Evolutionary conservation across 2,888 invertebrate species (phyloP), one percentile per base, ranked within the genome.

Genomic region (Dermolepida albohirtum): DNA sequence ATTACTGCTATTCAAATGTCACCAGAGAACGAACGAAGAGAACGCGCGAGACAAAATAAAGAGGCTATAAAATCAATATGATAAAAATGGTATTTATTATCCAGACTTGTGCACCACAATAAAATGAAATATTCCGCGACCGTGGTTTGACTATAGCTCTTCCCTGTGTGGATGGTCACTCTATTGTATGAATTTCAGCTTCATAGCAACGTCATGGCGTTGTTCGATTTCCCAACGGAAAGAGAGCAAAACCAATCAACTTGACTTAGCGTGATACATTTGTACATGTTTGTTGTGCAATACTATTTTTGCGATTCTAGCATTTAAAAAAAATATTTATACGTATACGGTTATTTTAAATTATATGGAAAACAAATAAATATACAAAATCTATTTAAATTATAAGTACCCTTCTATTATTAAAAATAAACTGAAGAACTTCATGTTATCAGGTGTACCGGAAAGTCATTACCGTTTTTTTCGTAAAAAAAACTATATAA

Each of bases 1-100:
- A 78, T 78, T 79, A 79, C 78, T 78, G 77, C 78, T 78, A 80
- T 80, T 79, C 80, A 80, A 77, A 78, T 79, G 80, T 79, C 79
- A 79, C 78, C 73, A 68, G 69, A 34, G 34, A 73, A 74, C 74
- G 72, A 73, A 75, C 71, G 69, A 66, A 47, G 72, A 72, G 74
- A 74, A 73, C 68, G 72, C 71, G 72, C 77, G 74, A 76, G 77
- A 79, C 77, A 78, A 79, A 79, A 80, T 80, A 78, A 78, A 79
- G 78, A 78, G 76, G 75, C 78, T 75, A 78, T 78, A 79, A 78
- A 79, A 77, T 78, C 78, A 74, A 79, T 78, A 78, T 78, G 76
- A 79, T 79, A 79, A 80, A 80, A 80, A 79, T 79, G 72, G 70
- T 77, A 79, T 79, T 80, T 79, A 79, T 78, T 78, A 76, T 75